Evolutionary conservation across 92 coral and sea anemone species (phyloP), one percentile per base, ranked within the genome.

Genomic region (Siderastrea siderea): DNA sequence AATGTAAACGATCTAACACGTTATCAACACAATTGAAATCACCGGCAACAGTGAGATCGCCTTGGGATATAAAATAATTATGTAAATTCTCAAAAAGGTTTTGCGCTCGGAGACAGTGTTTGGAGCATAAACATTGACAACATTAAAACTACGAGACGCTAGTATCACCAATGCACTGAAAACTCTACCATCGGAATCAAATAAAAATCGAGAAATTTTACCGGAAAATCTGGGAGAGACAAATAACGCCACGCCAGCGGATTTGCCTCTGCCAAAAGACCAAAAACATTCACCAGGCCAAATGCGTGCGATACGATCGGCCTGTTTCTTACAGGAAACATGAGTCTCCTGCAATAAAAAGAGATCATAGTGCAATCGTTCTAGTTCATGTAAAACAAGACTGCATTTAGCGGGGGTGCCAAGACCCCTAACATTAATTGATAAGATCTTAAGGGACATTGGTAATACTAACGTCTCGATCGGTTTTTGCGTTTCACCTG

Each of bases 1-100:
- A 2, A 2, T 15, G 5, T 0, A 69, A 9, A 1, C 58, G 52
- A 48, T 82, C 86, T 0, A 55, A 13, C 0, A 3, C 9, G 1
- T 45, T 69, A 3, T 82, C 86, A 0, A 82, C 26, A 15, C 86
- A 82, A 68, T 70, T 82, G 14, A 82, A 82, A 44, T 82, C 86
- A 1, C 86, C 79, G 1, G 65, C 79, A 1, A 82, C 6, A 47
- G 69, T 58, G 78, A 5, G 10, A 15, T 1, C 1, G 11, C 59
- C 38, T 26, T 26, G 61, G 3, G 78, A 60, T 1, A 69, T 10
- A 69, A 82, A 69, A 16, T 53, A 82, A 47, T 51, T 1, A 46
- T 82, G 86, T 2, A 82, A 7, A 4, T 16, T 4, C 2, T 6
- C 15, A 82, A 82, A 15, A 82, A 82, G 3, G 4, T 5, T 44